phyloP scores from a whole-genome alignment of 2,888 invertebrate genomes.

The Scaptomyza cyrtandrae region DNA sequence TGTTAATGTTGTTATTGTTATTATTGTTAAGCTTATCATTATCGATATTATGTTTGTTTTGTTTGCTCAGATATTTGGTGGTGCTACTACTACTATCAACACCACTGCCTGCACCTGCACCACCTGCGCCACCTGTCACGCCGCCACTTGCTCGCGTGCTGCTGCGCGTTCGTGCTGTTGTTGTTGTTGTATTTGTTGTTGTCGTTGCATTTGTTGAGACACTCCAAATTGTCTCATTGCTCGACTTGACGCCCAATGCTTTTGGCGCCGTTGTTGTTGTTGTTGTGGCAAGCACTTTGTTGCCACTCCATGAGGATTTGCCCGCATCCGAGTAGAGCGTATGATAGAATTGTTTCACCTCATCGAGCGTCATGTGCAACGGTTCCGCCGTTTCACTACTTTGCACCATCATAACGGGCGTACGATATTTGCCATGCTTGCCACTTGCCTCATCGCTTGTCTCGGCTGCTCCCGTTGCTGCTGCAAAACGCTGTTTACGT shows the following conservation, averaged over 20 bases:
- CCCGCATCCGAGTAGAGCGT: constrained; percentile 88
- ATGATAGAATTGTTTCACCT: constrained; percentile 93
- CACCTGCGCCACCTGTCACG: constrained; percentile 20
- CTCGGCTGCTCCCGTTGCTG: constrained; percentile 53
- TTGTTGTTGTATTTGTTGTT: constrained; percentile 67
- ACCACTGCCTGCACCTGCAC: constrained; percentile 13
- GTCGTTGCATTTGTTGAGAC: constrained; percentile 73
- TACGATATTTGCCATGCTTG: constrained; percentile 72
- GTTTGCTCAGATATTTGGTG: constrained; percentile 72
- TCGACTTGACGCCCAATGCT: constrained; percentile 77
- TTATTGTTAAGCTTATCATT: constrained; percentile 70
- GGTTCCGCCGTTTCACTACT: constrained; percentile 86
- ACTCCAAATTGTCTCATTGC: constrained; percentile 80
- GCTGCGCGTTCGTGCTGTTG: constrained; percentile 74
- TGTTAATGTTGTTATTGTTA: constrained; percentile 55
- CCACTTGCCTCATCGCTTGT: constrained; percentile 67
- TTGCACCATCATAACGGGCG: constrained; percentile 44
- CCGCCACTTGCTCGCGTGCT: constrained; percentile 41
- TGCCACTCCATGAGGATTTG: constrained; percentile 44
- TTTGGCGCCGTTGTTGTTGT: constrained; percentile 22
- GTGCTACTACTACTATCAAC: constrained; percentile 22
- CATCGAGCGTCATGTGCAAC: constrained; percentile 93
- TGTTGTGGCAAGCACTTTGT: not conserved
- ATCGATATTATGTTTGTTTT: constrained; percentile 67
- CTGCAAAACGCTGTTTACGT: constrained; percentile 78